Percentiles rank a stretch among this genome's conserved stretches.
Conservation (phyloP, 1,140 invertebrate species). For the Carcinoscorpius rotundicauda region DNA sequence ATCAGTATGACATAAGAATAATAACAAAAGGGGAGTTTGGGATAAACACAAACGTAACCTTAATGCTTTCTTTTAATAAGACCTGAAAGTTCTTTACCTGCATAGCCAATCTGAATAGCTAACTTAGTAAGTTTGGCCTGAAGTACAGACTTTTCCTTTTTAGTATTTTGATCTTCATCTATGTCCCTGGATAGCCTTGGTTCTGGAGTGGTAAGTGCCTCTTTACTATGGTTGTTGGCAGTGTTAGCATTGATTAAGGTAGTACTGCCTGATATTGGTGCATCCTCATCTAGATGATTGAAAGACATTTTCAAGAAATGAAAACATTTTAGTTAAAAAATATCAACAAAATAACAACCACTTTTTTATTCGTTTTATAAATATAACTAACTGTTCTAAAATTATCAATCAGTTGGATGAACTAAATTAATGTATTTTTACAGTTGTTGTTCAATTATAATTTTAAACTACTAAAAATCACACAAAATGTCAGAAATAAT, state of each 20-base stretch:
- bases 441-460: no score
- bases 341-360: not conserved
- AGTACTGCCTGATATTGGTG: constrained; percentile 19
- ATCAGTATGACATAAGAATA: no score
- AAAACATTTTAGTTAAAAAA: not conserved
- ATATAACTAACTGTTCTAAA: no score
- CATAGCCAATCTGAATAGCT: constrained; percentile 98
- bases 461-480: no score
- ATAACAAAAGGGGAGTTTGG: no score
- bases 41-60: no score
- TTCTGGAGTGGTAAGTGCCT: constrained; percentile 7
- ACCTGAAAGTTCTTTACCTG: constrained; percentile 42
- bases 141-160: constrained; percentile 92
- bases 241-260: constrained; percentile 21
- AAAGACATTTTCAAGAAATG: not conserved
- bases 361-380: no score
- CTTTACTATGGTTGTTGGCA: constrained; percentile 19
- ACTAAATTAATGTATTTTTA: no score
- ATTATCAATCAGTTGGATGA: no score
- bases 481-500: no score
- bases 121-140: constrained; percentile 97
- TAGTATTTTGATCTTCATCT: constrained; percentile 38
- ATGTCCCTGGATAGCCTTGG: constrained; percentile 19
- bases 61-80: no score
- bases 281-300: constrained; percentile 18